Percentiles rank a stretch among this genome's conserved stretches.
Evolutionary conservation across 2,113 vertebrate genomes (phyloP).

Genomic region (Isurus oxyrinchus): DNA sequence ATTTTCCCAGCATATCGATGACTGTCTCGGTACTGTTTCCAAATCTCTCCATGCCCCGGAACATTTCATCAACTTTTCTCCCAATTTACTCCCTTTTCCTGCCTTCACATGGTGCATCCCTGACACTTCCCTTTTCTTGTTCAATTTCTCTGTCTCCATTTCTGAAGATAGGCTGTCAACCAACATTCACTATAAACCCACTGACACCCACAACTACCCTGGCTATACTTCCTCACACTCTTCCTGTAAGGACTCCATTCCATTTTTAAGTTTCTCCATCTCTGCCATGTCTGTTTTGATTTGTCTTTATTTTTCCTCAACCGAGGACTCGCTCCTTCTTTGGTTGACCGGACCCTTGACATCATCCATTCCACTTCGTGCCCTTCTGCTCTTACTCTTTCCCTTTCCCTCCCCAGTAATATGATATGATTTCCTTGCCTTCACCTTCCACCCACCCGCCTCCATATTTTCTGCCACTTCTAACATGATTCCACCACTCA

Average conservation of each 20-base stretch:
- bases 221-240: background rate
- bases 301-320: background rate
- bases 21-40: background rate
- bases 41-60: background rate
- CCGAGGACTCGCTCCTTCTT: background rate
- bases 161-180: background rate
- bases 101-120: background rate
- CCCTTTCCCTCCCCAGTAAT: background rate
- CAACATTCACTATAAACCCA: background rate
- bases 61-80: background rate
- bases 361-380: background rate
- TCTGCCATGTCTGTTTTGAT: background rate
- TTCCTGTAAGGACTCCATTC: background rate
- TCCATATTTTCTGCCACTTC: background rate
- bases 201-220: background rate
- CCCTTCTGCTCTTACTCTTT: background rate
- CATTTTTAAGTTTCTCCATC: background rate
- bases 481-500: background rate
- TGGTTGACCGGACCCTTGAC: background rate
- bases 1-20: background rate
- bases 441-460: background rate
- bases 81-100: background rate
- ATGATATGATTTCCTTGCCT: background rate
- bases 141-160: background rate
- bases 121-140: background rate